Conservation (phyloP, 2,888 invertebrate genomes). For the Lydus trimaculatus region DNA sequence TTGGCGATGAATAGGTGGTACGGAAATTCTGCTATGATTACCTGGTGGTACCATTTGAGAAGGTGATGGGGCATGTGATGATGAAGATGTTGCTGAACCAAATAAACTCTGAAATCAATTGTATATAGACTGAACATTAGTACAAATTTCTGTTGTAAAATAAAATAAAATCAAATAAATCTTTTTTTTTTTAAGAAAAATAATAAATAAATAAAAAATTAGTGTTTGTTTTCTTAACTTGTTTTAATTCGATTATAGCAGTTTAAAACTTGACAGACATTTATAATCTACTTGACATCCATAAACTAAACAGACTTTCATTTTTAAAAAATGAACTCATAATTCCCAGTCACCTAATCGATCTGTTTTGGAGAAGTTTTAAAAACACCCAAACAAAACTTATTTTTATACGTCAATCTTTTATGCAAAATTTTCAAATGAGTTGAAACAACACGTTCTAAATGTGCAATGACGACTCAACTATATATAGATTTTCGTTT, state of each 20-base stretch:
- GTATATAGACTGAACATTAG: slow-evolving; percentile 20
- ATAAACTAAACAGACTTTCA: slow-evolving; percentile 1
- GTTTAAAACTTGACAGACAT: background rate
- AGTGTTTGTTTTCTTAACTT: slow-evolving; percentile 1
- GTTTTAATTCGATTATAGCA: background rate
- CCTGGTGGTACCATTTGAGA: slow-evolving; percentile 38
- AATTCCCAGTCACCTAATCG: background rate
- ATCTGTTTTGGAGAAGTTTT: background rate
- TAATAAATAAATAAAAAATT: too few relatives aligned
- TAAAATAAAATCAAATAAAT: slow-evolving; percentile 14
- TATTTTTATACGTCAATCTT: slow-evolving; percentile 7
- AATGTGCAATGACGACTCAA: slow-evolving; percentile 33
- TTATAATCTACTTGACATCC: background rate
- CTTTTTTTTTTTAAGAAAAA: too few relatives aligned
- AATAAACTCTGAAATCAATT: slow-evolving; percentile 17
- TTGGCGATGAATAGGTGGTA: slow-evolving; percentile 32
- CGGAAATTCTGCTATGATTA: slow-evolving; percentile 14
- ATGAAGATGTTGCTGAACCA: slow-evolving; percentile 29
- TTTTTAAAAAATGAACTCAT: background rate
- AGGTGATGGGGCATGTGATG: slow-evolving; percentile 38
- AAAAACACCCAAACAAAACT: slow-evolving; percentile 7
- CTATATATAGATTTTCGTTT: slow-evolving; percentile 38
- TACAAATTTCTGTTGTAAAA: slow-evolving; percentile 21
- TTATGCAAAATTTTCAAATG: slow-evolving; percentile 22
- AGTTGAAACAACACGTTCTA: slow-evolving; percentile 33